Evolutionary conservation across 2,888 invertebrate species (phyloP).

Genomic region (Diarsia brunnea): DNA sequence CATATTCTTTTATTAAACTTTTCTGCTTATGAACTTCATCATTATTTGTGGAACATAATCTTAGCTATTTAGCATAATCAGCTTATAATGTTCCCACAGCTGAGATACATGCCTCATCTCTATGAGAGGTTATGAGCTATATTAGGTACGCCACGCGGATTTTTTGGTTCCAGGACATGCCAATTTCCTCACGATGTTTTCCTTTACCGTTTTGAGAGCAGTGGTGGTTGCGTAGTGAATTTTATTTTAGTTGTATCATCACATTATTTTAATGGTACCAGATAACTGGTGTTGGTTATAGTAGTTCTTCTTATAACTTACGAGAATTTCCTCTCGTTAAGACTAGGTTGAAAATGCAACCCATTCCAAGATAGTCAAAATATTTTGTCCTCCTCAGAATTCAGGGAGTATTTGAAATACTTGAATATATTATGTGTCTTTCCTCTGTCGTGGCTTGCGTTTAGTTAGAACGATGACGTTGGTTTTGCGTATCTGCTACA

Average conservation of each 20-base stretch:
- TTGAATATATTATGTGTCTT: conserved; percentile 40
- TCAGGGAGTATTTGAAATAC: conserved; percentile 45
- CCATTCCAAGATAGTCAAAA: conserved; percentile 7
- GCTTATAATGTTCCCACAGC: too few species aligned
- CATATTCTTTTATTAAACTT: neutral
- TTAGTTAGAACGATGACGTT: conserved; percentile 41
- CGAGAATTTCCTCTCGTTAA: too few species aligned
- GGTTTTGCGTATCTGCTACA: conserved; percentile 27
- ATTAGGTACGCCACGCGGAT: too few species aligned
- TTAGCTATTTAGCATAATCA: neutral
- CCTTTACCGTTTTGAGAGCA: too few species aligned
- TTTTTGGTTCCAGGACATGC: too few species aligned
- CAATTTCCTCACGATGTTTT: too few species aligned
- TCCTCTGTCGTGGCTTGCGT: conserved; percentile 36
- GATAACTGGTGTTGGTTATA: too few species aligned
- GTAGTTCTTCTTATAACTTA: too few species aligned
- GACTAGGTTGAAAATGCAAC: neutral
- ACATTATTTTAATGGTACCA: neutral
- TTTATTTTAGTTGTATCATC: conserved; percentile 3
- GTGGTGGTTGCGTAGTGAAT: neutral
- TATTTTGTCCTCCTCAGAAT: conserved; percentile 21
- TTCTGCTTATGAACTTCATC: neutral
- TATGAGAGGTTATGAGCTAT: too few species aligned
- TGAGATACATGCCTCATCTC: too few species aligned
- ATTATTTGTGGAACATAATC: neutral